Evolutionary conservation across 2,797 vertebrate species (phyloP).

Genomic region (Pelobates cultripes): DNA sequence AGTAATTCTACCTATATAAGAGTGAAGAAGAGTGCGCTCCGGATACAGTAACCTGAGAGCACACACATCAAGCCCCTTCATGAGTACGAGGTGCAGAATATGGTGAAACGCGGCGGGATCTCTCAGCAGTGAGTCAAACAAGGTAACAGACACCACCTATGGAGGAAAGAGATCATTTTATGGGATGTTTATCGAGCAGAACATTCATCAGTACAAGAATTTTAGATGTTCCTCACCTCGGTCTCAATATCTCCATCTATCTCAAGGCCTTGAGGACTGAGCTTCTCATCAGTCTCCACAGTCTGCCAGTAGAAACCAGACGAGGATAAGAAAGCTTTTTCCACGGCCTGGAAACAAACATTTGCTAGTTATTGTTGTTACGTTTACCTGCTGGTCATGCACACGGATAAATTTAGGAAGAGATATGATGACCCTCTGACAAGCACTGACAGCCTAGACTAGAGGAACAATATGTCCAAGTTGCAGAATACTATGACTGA

Average conservation of each 20-base stretch:
- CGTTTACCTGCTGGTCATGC: background rate
- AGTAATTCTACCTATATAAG: slow-evolving; percentile 63
- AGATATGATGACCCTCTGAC: no score
- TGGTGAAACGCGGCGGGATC: slow-evolving; percentile 68
- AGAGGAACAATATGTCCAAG: no score
- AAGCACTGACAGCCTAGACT: no score
- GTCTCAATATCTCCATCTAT: slow-evolving; percentile 62
- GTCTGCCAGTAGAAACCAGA: slow-evolving; percentile 78
- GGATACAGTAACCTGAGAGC: slow-evolving; percentile 73
- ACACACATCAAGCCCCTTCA: slow-evolving; percentile 70
- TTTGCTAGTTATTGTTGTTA: background rate
- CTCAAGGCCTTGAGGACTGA: slow-evolving; percentile 63
- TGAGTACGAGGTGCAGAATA: slow-evolving; percentile 67
- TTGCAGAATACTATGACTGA: no score
- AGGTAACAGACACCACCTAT: slow-evolving; percentile 71
- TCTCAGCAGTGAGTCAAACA: slow-evolving; percentile 62
- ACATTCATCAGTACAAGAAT: background rate
- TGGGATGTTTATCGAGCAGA: background rate
- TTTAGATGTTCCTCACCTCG: slow-evolving; percentile 62
- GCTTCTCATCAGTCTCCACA: slow-evolving; percentile 67
- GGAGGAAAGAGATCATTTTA: background rate
- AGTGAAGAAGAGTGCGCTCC: slow-evolving; percentile 57
- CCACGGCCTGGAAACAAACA: slow-evolving; percentile 63
- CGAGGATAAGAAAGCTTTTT: slow-evolving; percentile 66
- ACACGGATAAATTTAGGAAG: background rate